These are phyloP conservation scores for Clarias magur DNA, from an alignment of 2,113 vertebrate species.

Conservation along the genomic window DNA sequence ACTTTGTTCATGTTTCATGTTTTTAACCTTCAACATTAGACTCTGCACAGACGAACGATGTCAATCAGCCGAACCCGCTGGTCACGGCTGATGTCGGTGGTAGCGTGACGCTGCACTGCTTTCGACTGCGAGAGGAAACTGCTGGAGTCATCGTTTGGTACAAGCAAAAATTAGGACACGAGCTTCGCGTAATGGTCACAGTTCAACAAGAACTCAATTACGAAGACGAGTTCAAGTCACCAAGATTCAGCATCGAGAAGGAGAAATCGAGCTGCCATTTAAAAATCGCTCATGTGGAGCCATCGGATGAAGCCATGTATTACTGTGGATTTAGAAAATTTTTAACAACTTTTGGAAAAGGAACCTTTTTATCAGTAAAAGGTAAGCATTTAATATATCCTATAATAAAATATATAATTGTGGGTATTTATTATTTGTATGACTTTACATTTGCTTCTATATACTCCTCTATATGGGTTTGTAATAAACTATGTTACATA, in stretches of 20 bases:
- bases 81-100: constrained; percentile 12
- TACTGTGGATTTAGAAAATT: neutral
- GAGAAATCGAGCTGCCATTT: neutral
- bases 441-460: too few species aligned
- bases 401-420: too few species aligned
- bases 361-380: too few species aligned
- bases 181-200: neutral
- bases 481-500: too few species aligned
- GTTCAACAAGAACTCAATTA: neutral
- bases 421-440: too few species aligned
- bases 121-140: neutral
- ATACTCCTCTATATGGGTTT: too few species aligned
- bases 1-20: too few species aligned
- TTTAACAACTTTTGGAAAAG: constrained; percentile 17
- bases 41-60: neutral
- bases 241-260: constrained; percentile 8
- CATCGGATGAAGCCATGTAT: constrained; percentile 28
- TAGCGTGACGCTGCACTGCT: constrained; percentile 30
- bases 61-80: neutral
- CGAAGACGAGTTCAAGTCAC: neutral
- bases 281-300: neutral
- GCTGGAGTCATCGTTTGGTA: neutral
- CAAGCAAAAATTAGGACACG: constrained; percentile 27
- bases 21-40: neutral
- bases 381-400: too few species aligned